phyloP scores from a whole-genome alignment of 2,797 vertebrate species.

The Pseudomugil gertrudae region DNA sequence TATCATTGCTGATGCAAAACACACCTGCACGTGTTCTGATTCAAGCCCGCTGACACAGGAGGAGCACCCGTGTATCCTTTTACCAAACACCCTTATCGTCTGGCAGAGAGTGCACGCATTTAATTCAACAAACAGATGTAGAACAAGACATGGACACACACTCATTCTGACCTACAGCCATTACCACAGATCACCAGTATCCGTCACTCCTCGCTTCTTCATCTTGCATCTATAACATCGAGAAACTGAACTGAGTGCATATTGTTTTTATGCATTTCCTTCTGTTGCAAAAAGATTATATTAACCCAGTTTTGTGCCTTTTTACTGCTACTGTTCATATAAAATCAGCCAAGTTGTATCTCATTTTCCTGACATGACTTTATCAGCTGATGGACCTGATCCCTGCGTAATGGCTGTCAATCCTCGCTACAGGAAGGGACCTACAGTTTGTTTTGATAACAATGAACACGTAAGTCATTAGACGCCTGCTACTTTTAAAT shows the following conservation, averaged over 20 bases:
- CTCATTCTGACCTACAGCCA: not conserved
- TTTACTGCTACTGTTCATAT: not conserved
- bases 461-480: constrained; percentile 85
- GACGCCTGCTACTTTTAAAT: constrained; percentile 1
- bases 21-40: constrained; percentile 85
- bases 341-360: constrained; percentile 3
- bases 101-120: constrained; percentile 9
- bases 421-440: constrained; percentile 93
- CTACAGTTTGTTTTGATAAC: constrained; percentile 90
- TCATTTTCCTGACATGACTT: constrained; percentile 78
- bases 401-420: constrained; percentile 88
- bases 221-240: not conserved
- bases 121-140: constrained; percentile 44
- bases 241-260: no score
- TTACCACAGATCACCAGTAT: constrained; percentile 1
- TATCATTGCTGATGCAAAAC: constrained; percentile 90
- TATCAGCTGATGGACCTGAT: constrained; percentile 89
- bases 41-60: constrained; percentile 87
- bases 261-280: no score
- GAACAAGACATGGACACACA: not conserved
- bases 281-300: not conserved
- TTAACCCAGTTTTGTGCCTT: not conserved
- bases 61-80: constrained; percentile 95
- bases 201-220: not conserved
- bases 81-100: constrained; percentile 28